Percentiles rank a stretch among this genome's conserved stretches.
These are phyloP conservation scores for Onychorhynchus coronatus DNA, from an alignment of 2,113 vertebrate species.

Conservation along the genomic window DNA sequence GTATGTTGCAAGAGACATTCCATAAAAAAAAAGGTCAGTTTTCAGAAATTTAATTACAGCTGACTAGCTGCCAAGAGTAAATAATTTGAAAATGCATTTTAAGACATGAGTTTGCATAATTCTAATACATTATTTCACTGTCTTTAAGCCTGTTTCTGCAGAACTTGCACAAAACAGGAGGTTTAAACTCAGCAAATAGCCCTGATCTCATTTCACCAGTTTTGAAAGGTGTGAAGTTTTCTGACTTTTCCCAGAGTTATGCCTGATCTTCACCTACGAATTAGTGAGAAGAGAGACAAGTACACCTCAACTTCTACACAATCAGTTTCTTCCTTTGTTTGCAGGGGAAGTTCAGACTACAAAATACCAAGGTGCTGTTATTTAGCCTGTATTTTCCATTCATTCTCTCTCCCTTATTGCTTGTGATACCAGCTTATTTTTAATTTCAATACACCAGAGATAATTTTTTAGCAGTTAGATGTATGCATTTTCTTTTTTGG, in stretches of 20 bases:
- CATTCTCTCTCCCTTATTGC: not conserved
- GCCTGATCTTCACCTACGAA: not conserved
- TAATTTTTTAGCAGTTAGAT: not conserved
- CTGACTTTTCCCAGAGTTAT: not conserved
- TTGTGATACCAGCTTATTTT: not conserved
- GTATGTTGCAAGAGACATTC: not conserved
- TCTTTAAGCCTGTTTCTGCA: not conserved
- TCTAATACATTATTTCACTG: not conserved
- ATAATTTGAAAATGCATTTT: conserved; percentile 13
- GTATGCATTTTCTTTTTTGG: not conserved
- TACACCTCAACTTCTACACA: not conserved
- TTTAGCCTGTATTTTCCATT: not conserved
- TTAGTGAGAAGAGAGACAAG: not conserved
- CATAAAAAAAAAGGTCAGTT: not conserved
- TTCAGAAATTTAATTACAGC: conserved; percentile 27
- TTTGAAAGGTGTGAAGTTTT: not conserved
- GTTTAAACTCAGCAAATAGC: not conserved
- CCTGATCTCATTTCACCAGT: not conserved
- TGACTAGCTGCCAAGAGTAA: conserved; percentile 5
- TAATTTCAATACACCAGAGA: not conserved
- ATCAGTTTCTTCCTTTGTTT: not conserved
- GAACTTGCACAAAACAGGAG: not conserved
- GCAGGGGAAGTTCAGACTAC: not conserved
- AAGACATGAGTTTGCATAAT: not conserved
- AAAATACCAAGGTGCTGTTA: not conserved